phyloP scores from a whole-genome alignment of 2,888 invertebrate genomes.

The Hemaris fuciformis region DNA sequence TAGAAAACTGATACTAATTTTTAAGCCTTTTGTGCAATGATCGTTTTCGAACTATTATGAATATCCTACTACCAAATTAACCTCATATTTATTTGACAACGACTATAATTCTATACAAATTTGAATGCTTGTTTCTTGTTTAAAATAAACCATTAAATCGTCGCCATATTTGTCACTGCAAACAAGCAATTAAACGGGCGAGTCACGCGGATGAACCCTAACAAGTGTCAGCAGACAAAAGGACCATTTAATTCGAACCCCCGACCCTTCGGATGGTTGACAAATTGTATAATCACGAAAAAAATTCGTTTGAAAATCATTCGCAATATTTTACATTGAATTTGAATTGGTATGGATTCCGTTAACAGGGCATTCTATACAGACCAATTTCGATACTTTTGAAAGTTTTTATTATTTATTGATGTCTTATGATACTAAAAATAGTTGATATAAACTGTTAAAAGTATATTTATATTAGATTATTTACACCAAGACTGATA shows the following conservation, averaged over 20 bases:
- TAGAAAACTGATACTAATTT: too few relatives aligned
- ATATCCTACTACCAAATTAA: too few relatives aligned
- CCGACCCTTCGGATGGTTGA: conserved; percentile 41
- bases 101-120: background rate
- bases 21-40: too few relatives aligned
- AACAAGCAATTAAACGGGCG: conserved; percentile 66
- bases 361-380: too few relatives aligned
- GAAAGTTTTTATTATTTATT: too few relatives aligned
- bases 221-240: conserved; percentile 63
- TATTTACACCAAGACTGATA: too few relatives aligned
- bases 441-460: too few relatives aligned
- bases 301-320: conserved; percentile 12
- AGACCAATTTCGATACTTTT: too few relatives aligned
- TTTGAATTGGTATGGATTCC: background rate
- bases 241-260: conserved; percentile 56
- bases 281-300: conserved; percentile 51
- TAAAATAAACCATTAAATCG: conserved; percentile 11
- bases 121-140: background rate
- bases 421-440: too few relatives aligned
- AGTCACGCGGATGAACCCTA: conserved; percentile 52
- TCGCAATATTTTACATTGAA: conserved; percentile 4
- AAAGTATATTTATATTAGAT: too few relatives aligned
- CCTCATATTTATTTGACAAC: too few relatives aligned
- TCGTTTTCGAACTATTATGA: too few relatives aligned
- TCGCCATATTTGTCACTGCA: conserved; percentile 62